Conservation (phyloP, 1,140 invertebrate species). For the Aphaenogaster ashmeadi region DNA sequence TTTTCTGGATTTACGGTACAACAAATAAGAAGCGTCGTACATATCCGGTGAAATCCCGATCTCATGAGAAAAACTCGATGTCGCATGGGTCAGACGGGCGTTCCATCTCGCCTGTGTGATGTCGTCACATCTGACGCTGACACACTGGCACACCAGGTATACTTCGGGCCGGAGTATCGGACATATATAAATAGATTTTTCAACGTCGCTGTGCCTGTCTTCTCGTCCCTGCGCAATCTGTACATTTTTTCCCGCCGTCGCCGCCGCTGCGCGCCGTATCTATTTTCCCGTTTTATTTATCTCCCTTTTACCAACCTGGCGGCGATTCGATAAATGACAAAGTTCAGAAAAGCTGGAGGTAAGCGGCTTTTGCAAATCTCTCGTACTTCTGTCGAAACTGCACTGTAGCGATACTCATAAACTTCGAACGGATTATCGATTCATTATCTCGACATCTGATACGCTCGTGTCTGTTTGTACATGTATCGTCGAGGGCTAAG, state of each 20-base stretch:
- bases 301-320: slow-evolving; percentile 23
- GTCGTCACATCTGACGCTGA: slow-evolving; percentile 44
- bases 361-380: slow-evolving; percentile 54
- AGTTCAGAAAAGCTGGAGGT: slow-evolving; percentile 40
- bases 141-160: slow-evolving; percentile 30
- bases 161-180: slow-evolving; percentile 65
- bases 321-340: slow-evolving; percentile 62
- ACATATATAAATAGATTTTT: slow-evolving; percentile 76
- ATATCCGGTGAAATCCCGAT: slow-evolving; percentile 22
- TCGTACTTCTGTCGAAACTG: slow-evolving; percentile 42
- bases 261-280: slow-evolving; percentile 24
- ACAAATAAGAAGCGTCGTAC: slow-evolving; percentile 14
- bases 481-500: background rate
- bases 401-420: slow-evolving; percentile 52
- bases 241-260: slow-evolving; percentile 65
- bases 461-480: slow-evolving; percentile 2
- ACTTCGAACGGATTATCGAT: slow-evolving; percentile 58
- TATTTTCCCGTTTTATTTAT: slow-evolving; percentile 63
- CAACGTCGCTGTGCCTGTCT: slow-evolving; percentile 65
- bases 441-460: slow-evolving; percentile 49
- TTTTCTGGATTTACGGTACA: background rate
- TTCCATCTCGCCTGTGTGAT: slow-evolving; percentile 35
- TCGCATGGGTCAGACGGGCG: background rate
- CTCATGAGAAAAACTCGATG: slow-evolving; percentile 8
- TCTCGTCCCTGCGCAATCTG: slow-evolving; percentile 48